Conservation (phyloP, 2,888 invertebrate genomes). For the Cremastinae sp. region DNA sequence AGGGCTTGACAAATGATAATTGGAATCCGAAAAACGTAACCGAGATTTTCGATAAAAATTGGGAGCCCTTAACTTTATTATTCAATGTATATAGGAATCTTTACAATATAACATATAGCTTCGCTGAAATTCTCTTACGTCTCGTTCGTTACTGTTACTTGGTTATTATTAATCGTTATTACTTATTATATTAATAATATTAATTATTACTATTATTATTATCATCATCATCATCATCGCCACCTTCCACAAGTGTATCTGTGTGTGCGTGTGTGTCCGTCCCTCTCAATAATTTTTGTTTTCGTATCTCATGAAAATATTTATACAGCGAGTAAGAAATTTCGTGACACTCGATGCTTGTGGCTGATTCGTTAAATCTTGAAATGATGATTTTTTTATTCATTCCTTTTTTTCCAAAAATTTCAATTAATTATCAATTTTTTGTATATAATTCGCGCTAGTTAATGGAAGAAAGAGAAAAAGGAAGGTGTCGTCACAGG, state of each 20-base stretch:
- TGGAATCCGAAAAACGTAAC: slow-evolving; percentile 62
- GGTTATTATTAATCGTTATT: slow-evolving; percentile 69
- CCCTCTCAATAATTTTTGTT: slow-evolving; percentile 8
- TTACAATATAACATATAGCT: slow-evolving; percentile 76
- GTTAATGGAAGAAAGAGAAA: slow-evolving; percentile 19
- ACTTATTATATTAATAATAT: slow-evolving; percentile 67
- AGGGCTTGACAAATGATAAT: slow-evolving; percentile 22
- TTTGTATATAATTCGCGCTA: slow-evolving; percentile 58
- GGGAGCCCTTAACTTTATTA: slow-evolving; percentile 77
- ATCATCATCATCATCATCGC: slow-evolving; percentile 65
- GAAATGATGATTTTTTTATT: slow-evolving; percentile 31
- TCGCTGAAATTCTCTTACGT: slow-evolving; percentile 71
- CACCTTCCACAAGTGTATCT: slow-evolving; percentile 51
- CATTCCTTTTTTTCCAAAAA: neutral
- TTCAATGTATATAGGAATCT: slow-evolving; percentile 77
- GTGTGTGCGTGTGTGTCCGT: slow-evolving; percentile 35
- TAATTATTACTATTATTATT: slow-evolving; percentile 61
- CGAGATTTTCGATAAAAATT: slow-evolving; percentile 75
- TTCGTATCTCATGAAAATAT: slow-evolving; percentile 29
- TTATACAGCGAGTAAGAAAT: slow-evolving; percentile 55
- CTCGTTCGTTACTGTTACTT: slow-evolving; percentile 66
- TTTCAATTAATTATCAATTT: slow-evolving; percentile 32
- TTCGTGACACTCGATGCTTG: slow-evolving; percentile 50
- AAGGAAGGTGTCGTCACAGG: slow-evolving; percentile 50
- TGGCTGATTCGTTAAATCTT: slow-evolving; percentile 38